Base-by-base conservation (phyloP, 2,113 vertebrate genomes). In the Ellobius talpinus region DNA sequence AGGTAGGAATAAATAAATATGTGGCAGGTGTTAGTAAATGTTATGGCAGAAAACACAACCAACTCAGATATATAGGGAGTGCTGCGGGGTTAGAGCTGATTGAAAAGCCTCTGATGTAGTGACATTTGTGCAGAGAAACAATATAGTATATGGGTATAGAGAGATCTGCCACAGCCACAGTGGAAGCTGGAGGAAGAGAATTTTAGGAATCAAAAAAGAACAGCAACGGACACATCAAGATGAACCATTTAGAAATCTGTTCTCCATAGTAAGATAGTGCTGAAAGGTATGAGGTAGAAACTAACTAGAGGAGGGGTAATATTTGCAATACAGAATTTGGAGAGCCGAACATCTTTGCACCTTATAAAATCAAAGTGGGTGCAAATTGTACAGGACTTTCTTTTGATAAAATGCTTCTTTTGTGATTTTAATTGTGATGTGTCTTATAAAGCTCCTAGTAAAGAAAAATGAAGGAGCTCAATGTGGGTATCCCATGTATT, bases 181-280 rank as follows among this genome's bases (percentile, higher is more conserved):
- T 23, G 6, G 39, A 74, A 66, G 76, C 29, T 84, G 26, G 58
- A 55, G 45, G n/a, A 96, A 96, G 23, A 85, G 31, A 33, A 50
- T 81, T 95, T 26, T 26, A 79, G 72, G n/a, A 36, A 90, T 70
- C 55, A 92, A 86, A 68, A 94, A 81, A 58, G 65, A 29, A 79
- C 31, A 74, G 2, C 7, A 73, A 8, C 78, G 55, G n/a, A 77
- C 72, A 87, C 7, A 29, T 61, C 3, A 63, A 14, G 19, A 31
- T 65, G 92, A 11, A 94, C 92, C 33, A 36, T 13, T 0, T 42
- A 65, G 50, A 42, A 55, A 26, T 45, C 16, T 42, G 8, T 74
- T 93, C 14, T 29, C 82, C 12, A 9, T 21, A 58, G 16, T 66
- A 77, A 95, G 55, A 95, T 87, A 33, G 68, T 95, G 5, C 61